These are phyloP conservation scores for Molossus alvarezi DNA, from an alignment of 2,797 vertebrate genomes.

Conservation along the genomic window DNA sequence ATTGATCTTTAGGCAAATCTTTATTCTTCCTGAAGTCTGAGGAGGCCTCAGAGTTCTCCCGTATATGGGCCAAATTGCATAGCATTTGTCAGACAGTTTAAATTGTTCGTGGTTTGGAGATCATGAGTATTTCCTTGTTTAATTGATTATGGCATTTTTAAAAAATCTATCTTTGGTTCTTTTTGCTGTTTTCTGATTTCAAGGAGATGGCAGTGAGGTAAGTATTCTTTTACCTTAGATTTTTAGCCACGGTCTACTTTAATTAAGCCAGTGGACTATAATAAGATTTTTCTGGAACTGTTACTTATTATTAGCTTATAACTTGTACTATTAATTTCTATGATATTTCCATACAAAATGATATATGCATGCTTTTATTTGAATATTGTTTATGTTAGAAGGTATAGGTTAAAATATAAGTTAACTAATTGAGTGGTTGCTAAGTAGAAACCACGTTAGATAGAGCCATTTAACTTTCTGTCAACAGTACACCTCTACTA, in stretches of 20 bases:
- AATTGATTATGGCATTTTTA: slow-evolving; percentile 64
- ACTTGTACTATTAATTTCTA: background rate
- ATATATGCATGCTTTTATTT: slow-evolving; percentile 26
- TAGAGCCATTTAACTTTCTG: background rate
- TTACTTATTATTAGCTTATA: background rate
- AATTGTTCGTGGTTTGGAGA: background rate
- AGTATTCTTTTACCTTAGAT: slow-evolving; percentile 2
- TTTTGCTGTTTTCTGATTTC: slow-evolving; percentile 20
- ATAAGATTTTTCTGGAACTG: slow-evolving; percentile 46
- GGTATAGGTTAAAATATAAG: background rate
- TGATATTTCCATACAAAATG: slow-evolving; percentile 11
- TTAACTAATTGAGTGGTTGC: slow-evolving; percentile 11
- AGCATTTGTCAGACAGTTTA: slow-evolving; percentile 3
- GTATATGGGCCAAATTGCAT: background rate
- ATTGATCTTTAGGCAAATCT: slow-evolving; percentile 11
- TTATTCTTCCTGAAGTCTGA: slow-evolving; percentile 4
- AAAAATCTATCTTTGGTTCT: background rate
- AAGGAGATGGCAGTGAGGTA: background rate
- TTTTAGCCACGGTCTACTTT: slow-evolving; percentile 40
- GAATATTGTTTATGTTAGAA: slow-evolving; percentile 43
- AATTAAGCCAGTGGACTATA: slow-evolving; percentile 6
- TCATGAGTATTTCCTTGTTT: background rate
- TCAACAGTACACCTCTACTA: background rate
- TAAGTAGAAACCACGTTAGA: background rate
- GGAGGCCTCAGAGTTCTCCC: background rate